A percentile compares a stretch with the other conserved stretches of the same genome.
Evolutionary conservation across 1,140 invertebrate genomes (phyloP).

Genomic region (Drosophila subobscura): DNA sequence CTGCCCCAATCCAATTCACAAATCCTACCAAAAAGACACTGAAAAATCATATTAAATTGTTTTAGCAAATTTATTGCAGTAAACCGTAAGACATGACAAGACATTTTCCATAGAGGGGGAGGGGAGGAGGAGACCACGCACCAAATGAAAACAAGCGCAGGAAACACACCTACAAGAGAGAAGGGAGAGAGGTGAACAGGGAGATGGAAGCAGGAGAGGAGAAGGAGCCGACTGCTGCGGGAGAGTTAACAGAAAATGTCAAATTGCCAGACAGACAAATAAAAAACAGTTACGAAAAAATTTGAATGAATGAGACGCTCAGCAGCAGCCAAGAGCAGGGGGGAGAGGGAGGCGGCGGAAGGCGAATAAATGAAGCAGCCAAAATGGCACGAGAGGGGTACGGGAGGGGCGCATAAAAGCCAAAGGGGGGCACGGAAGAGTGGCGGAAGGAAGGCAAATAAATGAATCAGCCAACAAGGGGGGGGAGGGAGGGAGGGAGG

Average conservation of each 20-base stretch:
- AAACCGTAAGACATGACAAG: slow-evolving; percentile 62
- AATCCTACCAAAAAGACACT: slow-evolving; percentile 19
- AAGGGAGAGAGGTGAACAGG: not conserved
- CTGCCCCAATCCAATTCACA: slow-evolving; percentile 27
- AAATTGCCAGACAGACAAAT: slow-evolving; percentile 65
- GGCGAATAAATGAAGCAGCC: slow-evolving; percentile 29
- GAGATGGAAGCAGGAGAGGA: not conserved
- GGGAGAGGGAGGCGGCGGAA: not conserved
- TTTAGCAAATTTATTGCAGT: slow-evolving; percentile 74
- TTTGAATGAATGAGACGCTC: slow-evolving; percentile 55
- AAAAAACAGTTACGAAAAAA: slow-evolving; percentile 54
- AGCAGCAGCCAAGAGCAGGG: not conserved
- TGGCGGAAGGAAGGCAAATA: too few relatives aligned
- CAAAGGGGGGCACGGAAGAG: not conserved
- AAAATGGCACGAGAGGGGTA: not conserved
- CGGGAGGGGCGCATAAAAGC: not conserved
- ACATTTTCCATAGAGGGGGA: slow-evolving; percentile 24
- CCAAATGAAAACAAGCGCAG: slow-evolving; percentile 33
- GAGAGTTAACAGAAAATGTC: slow-evolving; percentile 63
- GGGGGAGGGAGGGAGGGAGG: not conserved
- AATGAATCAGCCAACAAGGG: too few relatives aligned
- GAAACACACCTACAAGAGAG: slow-evolving; percentile 51
- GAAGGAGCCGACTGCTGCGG: slow-evolving; percentile 9
- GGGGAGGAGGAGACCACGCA: slow-evolving; percentile 43
- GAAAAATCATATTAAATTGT: slow-evolving; percentile 67